phyloP scores from a whole-genome alignment of 2,888 invertebrate genomes.

The Lutraria lutraria region DNA sequence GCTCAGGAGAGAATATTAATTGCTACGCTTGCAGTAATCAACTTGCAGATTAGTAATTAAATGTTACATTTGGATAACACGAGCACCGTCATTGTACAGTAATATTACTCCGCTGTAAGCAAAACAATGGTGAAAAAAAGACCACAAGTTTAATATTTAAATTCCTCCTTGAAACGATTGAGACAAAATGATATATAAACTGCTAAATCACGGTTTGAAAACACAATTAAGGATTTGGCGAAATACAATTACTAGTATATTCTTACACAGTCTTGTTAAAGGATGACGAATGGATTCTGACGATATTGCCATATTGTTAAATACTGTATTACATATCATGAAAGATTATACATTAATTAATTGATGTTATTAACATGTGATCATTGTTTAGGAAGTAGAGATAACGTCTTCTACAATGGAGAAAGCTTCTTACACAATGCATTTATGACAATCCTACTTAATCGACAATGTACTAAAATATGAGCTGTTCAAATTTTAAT shows the following conservation, averaged over 20 bases:
- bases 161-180: neutral
- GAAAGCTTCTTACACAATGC: neutral
- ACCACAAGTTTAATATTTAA: neutral
- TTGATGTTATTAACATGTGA: neutral
- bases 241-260: too few species aligned
- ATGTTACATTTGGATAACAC: too few species aligned
- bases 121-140: neutral
- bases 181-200: neutral
- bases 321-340: neutral
- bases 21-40: too few species aligned
- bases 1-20: too few species aligned
- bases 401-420: neutral
- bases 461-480: neutral
- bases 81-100: too few species aligned
- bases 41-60: too few species aligned
- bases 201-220: neutral
- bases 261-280: neutral
- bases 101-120: too few species aligned
- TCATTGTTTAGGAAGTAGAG: neutral
- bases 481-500: neutral
- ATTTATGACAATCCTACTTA: neutral
- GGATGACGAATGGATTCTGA: neutral
- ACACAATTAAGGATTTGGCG: neutral
- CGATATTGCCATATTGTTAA: neutral
- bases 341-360: constrained; percentile 5